Evolutionary conservation across 2,888 invertebrate genomes (phyloP), one percentile per base, ranked within the genome.

Genomic region (Pantelozetes paolii): DNA sequence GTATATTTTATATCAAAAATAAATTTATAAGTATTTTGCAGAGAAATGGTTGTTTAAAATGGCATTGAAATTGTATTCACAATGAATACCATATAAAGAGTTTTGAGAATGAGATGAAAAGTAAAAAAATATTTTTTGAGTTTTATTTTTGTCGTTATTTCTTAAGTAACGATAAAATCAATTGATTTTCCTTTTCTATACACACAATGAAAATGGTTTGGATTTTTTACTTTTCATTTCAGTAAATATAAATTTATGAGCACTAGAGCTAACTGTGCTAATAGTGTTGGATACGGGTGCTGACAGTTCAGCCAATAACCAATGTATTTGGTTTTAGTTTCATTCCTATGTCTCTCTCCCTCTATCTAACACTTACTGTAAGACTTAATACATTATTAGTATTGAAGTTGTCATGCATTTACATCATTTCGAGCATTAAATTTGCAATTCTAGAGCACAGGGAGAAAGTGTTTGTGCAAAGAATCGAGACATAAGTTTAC

Each of bases 311-410:
- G 6, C 36, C 18, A 45, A 18, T 18, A 11, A 45, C 45, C 45
- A 45, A 45, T 45, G n/a, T 15, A 18, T 45, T 15, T 6, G 11
- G 2, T 45, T 45, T 45, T 45, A 45, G 2, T 45, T 18, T 45
- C 45, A 15, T 15, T 45, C 45, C 36, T 13, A 9, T 45, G 11
- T 45, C 45, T 45, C 15, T 13, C 2, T 13, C 45, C 2, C 15
- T 54, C 23, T 59, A 30, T 59, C 32, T 20, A 36, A 62, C 32
- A 62, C 62, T 62, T 62, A n/a, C n/a, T n/a, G n/a, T n/a, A 62
- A 62, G 54, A 26, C 32, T 62, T 13, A 62, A 62, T 32, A 32
- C 36, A n/a, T 62, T 23, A 36, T 62, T 36, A 62, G 62, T 32
- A 28, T 54, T 54, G 26, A 15, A 54, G 23, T 54, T 26, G 54